Conservation (phyloP, 2,113 vertebrate species). For the Motacilla tschutschensis region DNA sequence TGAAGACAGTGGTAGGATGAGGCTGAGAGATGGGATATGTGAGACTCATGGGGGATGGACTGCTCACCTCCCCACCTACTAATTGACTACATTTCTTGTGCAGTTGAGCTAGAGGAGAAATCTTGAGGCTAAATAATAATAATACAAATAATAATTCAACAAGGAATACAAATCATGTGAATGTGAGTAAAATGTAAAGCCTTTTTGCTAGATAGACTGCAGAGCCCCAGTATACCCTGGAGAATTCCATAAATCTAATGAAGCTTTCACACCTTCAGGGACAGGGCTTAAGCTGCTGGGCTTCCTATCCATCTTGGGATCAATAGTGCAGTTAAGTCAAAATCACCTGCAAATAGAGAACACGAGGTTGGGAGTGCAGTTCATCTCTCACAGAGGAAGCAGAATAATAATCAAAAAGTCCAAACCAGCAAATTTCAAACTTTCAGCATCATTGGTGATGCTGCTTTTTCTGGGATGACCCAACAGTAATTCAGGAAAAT, state of each 20-base stretch:
- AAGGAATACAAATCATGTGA: not conserved
- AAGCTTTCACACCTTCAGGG: constrained; percentile 14
- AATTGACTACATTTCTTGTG: not conserved
- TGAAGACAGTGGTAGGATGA: not conserved
- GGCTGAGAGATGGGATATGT: not conserved
- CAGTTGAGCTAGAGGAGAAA: not conserved
- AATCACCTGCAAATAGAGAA: constrained; percentile 47
- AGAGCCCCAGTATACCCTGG: not conserved
- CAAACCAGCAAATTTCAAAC: not conserved
- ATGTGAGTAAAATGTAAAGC: not conserved
- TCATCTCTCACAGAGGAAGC: constrained; percentile 18
- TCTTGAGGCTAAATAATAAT: not conserved
- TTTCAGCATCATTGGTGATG: not conserved
- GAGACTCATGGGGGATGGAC: not conserved
- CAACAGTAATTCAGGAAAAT: not conserved
- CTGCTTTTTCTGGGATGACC: not conserved
- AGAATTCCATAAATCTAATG: constrained; percentile 49
- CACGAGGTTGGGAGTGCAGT: not conserved
- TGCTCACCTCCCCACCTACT: not conserved
- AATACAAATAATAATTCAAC: not conserved
- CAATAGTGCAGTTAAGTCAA: constrained; percentile 46
- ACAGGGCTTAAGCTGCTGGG: not conserved
- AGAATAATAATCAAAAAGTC: not conserved
- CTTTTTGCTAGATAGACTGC: not conserved
- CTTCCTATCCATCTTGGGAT: constrained; percentile 49